A percentile compares a stretch with the other conserved stretches of the same genome.
These are phyloP conservation scores for Mycalesis mineus DNA, from an alignment of 2,888 invertebrate species.

Conservation along the genomic window DNA sequence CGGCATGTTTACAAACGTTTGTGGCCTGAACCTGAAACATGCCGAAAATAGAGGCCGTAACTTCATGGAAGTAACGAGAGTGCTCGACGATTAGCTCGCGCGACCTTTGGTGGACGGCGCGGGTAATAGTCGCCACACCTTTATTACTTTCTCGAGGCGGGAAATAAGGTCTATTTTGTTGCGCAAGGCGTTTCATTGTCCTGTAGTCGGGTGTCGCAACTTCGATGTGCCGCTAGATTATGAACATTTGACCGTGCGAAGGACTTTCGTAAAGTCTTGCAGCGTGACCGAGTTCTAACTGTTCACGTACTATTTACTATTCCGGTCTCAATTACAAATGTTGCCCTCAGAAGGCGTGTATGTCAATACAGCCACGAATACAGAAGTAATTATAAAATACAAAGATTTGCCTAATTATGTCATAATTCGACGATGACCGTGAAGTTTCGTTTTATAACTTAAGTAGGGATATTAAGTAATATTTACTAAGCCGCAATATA, in stretches of 20 bases:
- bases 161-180: constrained; percentile 20
- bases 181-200: constrained; percentile 25
- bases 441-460: too few relatives aligned
- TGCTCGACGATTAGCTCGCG: constrained; percentile 6
- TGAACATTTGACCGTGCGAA: constrained; percentile 25
- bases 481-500: too few relatives aligned
- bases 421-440: too few relatives aligned
- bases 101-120: constrained; percentile 19
- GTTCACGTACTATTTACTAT: constrained; percentile 43
- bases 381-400: too few relatives aligned
- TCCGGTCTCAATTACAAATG: constrained; percentile 38
- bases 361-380: constrained; percentile 14
- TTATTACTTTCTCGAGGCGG: constrained; percentile 13
- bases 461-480: too few relatives aligned
- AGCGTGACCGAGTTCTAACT: constrained; percentile 38
- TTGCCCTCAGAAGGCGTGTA: constrained; percentile 15
- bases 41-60: constrained; percentile 34
- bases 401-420: too few relatives aligned
- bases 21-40: constrained; percentile 31
- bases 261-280: constrained; percentile 34
- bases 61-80: constrained; percentile 21
- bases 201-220: constrained; percentile 29
- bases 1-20: constrained; percentile 38
- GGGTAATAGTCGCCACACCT: constrained; percentile 18
- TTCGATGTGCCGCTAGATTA: constrained; percentile 26